Evolutionary conservation across 2,888 invertebrate species (phyloP).

Genomic region (Sinopyrophorus schimmeli): DNA sequence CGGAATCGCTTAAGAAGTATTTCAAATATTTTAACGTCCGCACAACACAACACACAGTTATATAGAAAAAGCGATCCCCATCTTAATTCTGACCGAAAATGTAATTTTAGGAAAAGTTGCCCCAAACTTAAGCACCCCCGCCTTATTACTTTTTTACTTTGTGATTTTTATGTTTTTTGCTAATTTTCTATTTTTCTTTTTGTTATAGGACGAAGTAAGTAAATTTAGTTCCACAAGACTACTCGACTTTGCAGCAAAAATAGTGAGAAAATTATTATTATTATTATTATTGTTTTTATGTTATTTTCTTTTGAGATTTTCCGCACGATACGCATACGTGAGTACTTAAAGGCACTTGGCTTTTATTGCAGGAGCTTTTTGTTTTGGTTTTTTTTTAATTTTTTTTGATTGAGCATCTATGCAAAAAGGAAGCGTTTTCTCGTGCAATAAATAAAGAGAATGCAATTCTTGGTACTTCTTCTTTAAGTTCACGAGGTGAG

Average conservation of each 20-base stretch:
- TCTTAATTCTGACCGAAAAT: slow-evolving; percentile 14
- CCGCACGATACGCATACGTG: background rate
- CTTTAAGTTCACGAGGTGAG: slow-evolving; percentile 28
- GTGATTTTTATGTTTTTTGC: slow-evolving; percentile 36
- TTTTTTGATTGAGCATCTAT: background rate
- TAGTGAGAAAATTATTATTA: slow-evolving; percentile 25
- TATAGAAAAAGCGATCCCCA: slow-evolving; percentile 12
- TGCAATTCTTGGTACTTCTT: slow-evolving; percentile 8
- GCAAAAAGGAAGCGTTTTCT: background rate
- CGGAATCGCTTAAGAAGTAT: slow-evolving; percentile 39
- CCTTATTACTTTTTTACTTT: slow-evolving; percentile 22
- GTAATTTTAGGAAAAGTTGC: too few species aligned
- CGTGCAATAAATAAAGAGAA: slow-evolving; percentile 5
- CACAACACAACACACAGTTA: too few species aligned
- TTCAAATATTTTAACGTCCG: slow-evolving; percentile 24
- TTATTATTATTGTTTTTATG: slow-evolving; percentile 12
- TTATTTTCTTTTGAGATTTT: background rate
- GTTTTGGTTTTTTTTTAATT: background rate
- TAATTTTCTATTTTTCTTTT: slow-evolving; percentile 53
- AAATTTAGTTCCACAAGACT: slow-evolving; percentile 31
- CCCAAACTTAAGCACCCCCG: slow-evolving; percentile 13
- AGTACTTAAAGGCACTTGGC: background rate
- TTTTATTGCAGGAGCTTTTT: background rate
- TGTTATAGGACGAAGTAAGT: slow-evolving; percentile 59
- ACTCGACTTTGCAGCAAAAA: slow-evolving; percentile 18